Conservation (phyloP, 2,888 invertebrate species). For the Autographa gamma region DNA sequence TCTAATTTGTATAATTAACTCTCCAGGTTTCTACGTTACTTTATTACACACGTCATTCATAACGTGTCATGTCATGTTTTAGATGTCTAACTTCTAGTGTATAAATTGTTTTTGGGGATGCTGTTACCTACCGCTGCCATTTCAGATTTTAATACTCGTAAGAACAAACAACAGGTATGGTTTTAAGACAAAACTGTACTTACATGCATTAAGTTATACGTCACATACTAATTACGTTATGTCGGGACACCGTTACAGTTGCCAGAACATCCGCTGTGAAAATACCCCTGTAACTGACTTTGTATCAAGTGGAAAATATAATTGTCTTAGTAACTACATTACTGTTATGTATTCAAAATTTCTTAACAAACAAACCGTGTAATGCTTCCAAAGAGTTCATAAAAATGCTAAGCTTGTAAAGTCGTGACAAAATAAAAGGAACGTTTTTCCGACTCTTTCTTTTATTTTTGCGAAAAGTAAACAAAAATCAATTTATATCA, state of each 20-base stretch:
- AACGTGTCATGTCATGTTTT: background rate
- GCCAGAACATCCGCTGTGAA: no score
- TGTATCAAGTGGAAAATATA: no score
- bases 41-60: background rate
- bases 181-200: background rate
- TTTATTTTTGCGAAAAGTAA: constrained; percentile 1
- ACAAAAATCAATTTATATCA: constrained; percentile 14
- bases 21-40: constrained; percentile 5
- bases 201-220: no score
- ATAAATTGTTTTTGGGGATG: background rate
- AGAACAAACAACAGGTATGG: background rate
- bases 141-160: background rate
- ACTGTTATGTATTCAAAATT: no score
- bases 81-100: background rate
- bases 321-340: no score
- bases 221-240: no score
- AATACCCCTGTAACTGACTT: no score
- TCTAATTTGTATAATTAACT: constrained; percentile 13
- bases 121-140: background rate
- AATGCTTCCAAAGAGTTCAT: constrained; percentile 9
- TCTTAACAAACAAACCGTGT: background rate
- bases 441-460: background rate
- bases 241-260: no score
- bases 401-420: constrained; percentile 6
- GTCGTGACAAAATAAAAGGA: constrained; percentile 9